Evolutionary conservation across 2,113 vertebrate species (phyloP).

Genomic region (Pungitius pungitius): DNA sequence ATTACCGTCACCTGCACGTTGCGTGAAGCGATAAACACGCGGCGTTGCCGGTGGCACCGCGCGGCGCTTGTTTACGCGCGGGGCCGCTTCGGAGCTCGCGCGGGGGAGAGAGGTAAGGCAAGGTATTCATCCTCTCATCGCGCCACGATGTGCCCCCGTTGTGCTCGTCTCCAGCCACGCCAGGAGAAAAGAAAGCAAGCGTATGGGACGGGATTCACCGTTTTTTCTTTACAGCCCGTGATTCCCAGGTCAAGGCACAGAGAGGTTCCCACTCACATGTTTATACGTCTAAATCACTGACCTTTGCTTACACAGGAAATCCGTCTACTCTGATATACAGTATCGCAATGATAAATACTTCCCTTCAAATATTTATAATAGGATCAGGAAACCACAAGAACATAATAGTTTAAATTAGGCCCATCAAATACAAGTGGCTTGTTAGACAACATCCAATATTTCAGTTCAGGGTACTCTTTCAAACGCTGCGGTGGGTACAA

Average conservation of each 20-base stretch:
- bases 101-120: not conserved
- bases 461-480: constrained; percentile 52
- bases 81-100: constrained; percentile 16
- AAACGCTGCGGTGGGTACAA: constrained; percentile 58
- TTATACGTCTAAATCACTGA: constrained; percentile 78
- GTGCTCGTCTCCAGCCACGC: constrained; percentile 24
- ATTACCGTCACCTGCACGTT: constrained; percentile 91
- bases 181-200: constrained; percentile 23
- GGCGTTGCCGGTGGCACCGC: constrained; percentile 54
- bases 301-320: constrained; percentile 82
- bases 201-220: constrained; percentile 1
- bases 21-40: constrained; percentile 80
- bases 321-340: constrained; percentile 81
- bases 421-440: constrained; percentile 73
- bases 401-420: constrained; percentile 81
- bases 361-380: constrained; percentile 84
- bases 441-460: constrained; percentile 66
- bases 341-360: constrained; percentile 83
- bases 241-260: constrained; percentile 52
- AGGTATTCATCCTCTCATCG: constrained; percentile 30
- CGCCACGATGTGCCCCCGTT: constrained; percentile 29
- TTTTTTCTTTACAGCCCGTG: constrained; percentile 51
- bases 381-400: constrained; percentile 76
- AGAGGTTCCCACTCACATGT: constrained; percentile 69
- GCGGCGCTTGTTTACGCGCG: constrained; percentile 66